Percentiles rank a stretch among this genome's conserved stretches.
phyloP scores from a whole-genome alignment of 30 jellyfish, hydroid and myxozoan genomes.

The Aurelia coerulea region DNA sequence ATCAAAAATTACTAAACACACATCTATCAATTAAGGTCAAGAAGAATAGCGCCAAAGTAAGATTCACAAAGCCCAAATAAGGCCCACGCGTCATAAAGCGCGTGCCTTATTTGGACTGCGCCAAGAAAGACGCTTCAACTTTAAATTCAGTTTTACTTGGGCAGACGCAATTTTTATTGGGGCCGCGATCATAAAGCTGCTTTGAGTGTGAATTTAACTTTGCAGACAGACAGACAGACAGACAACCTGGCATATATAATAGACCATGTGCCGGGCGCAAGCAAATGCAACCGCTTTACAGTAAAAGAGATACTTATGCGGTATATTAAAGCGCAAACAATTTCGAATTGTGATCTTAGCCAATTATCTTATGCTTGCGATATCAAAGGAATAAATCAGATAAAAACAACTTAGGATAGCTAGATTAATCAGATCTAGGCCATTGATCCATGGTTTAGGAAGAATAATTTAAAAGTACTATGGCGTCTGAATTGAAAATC shows the following conservation, averaged over 20 bases:
- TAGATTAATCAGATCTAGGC: slow-evolving; percentile 38
- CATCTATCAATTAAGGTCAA: no score
- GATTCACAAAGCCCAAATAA: no score
- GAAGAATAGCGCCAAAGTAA: no score
- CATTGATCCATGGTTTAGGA: slow-evolving; percentile 49
- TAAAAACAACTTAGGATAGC: slow-evolving; percentile 33
- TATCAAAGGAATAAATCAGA: slow-evolving; percentile 12
- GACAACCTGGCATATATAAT: not conserved
- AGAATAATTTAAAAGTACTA: slow-evolving; percentile 45
- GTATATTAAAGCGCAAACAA: slow-evolving; percentile 23
- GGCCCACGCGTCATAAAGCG: no score
- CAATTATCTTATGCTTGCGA: slow-evolving; percentile 30
- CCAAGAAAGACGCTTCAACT: no score
- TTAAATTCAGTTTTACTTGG: no score
- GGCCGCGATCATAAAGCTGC: no score
- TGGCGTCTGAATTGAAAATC: slow-evolving; percentile 54
- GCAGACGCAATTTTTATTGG: no score
- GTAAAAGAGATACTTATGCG: slow-evolving; percentile 8
- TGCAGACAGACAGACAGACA: slow-evolving; percentile 2
- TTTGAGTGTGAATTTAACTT: no score
- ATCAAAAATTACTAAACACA: no score
- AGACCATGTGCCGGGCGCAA: not conserved
- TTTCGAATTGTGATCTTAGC: slow-evolving; percentile 15
- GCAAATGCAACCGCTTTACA: not conserved
- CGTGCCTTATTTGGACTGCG: no score